These are phyloP conservation scores for Elysia crispata DNA, from an alignment of 2,888 invertebrate genomes.

Conservation along the genomic window DNA sequence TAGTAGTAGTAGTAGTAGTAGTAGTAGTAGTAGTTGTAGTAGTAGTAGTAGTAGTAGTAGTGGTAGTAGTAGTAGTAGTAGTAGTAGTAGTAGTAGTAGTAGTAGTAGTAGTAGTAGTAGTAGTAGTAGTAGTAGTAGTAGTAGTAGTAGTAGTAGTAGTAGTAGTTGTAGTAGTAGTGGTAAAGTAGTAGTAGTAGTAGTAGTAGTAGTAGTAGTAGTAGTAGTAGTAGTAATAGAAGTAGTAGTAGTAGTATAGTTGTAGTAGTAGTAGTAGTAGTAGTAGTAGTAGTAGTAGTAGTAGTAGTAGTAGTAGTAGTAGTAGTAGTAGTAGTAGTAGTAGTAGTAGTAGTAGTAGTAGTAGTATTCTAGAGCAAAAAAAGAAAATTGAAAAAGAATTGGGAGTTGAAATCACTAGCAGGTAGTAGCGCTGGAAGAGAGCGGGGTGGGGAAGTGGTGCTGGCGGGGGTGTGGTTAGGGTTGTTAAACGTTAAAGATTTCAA, in stretches of 20 bases:
- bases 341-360: slow-evolving; percentile 17
- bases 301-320: slow-evolving; percentile 31
- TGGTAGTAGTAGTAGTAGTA: slow-evolving; percentile 18
- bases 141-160: slow-evolving; percentile 27
- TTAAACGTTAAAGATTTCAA: too few relatives aligned
- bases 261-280: too few relatives aligned
- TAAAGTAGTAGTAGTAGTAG: slow-evolving; percentile 30
- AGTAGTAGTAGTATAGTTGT: too few relatives aligned
- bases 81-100: slow-evolving; percentile 26
- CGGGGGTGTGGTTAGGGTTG: too few relatives aligned
- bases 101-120: slow-evolving; percentile 35
- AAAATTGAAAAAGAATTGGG: not conserved
- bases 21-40: too few relatives aligned
- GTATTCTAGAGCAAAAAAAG: slow-evolving; percentile 1
- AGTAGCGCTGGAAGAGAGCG: not conserved
- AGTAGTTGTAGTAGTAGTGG: slow-evolving; percentile 33
- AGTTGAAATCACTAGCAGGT: not conserved
- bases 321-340: slow-evolving; percentile 30
- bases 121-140: slow-evolving; percentile 32
- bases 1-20: too few relatives aligned
- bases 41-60: too few relatives aligned
- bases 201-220: slow-evolving; percentile 27
- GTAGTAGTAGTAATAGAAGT: slow-evolving; percentile 28
- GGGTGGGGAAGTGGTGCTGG: too few relatives aligned
- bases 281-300: slow-evolving; percentile 33